A percentile compares a stretch with the other conserved stretches of the same genome.
Evolutionary conservation across 2,113 vertebrate species (phyloP).

Genomic region (Coptodon rendalli): DNA sequence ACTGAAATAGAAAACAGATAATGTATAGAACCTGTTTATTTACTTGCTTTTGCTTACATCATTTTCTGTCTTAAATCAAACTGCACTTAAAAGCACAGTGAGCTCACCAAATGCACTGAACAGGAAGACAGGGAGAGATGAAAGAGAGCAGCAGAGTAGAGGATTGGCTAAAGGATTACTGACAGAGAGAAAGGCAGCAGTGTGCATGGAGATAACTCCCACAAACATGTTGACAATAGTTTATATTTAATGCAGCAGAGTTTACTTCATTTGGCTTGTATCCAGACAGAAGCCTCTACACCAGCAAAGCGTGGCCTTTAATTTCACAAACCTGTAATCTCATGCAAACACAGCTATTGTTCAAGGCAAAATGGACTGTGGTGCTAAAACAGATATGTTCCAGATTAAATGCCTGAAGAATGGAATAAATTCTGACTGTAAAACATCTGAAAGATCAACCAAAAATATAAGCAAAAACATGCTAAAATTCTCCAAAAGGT

Average conservation of each 20-base stretch:
- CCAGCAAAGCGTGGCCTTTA: background rate
- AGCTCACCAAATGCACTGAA: background rate
- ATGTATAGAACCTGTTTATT: slow-evolving; percentile 38
- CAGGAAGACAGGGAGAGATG: background rate
- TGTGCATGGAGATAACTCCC: background rate
- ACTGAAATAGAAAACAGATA: slow-evolving; percentile 18
- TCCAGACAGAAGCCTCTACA: background rate
- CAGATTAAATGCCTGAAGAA: background rate
- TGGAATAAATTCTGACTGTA: background rate
- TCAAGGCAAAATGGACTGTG: background rate
- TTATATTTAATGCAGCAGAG: background rate
- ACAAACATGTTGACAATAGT: background rate
- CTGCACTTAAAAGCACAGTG: slow-evolving; percentile 6
- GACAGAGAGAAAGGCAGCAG: background rate
- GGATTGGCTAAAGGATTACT: background rate
- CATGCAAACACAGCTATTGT: background rate
- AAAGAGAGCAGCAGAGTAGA: background rate
- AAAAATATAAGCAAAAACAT: background rate
- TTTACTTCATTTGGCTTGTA: background rate
- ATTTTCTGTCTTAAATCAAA: slow-evolving; percentile 33
- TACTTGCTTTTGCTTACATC: slow-evolving; percentile 31
- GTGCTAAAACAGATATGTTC: background rate
- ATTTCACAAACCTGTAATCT: background rate
- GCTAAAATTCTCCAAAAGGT: background rate
- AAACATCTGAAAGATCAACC: background rate